Evolutionary conservation across 2,888 invertebrate genomes (phyloP).

Genomic region (Ommatoiulus sabulosus): DNA sequence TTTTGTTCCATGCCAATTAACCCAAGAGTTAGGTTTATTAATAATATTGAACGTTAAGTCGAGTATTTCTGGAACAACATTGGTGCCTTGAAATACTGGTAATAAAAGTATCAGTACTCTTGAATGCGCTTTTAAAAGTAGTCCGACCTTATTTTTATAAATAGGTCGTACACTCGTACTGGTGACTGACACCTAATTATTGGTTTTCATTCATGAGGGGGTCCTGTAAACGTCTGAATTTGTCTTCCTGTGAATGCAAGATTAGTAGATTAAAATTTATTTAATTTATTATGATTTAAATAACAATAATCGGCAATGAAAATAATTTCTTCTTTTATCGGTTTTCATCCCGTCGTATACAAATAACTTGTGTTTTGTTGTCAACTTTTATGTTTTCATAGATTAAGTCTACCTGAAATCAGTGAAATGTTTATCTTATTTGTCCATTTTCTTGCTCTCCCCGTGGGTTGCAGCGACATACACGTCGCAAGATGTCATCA

Average conservation of each 20-base stretch:
- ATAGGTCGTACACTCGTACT: not conserved
- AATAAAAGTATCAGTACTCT: conserved; percentile 4
- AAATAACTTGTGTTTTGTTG: not conserved
- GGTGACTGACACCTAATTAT: conserved; percentile 14
- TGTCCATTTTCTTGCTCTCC: not conserved
- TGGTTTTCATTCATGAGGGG: conserved; percentile 13
- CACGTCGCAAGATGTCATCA: conserved; percentile 27
- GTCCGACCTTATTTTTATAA: conserved; percentile 27
- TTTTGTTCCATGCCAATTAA: not conserved
- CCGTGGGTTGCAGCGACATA: conserved; percentile 12
- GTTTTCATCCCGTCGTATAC: not conserved
- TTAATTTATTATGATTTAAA: no score
- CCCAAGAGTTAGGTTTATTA: not conserved
- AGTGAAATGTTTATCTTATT: not conserved
- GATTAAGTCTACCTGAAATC: not conserved
- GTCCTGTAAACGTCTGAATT: not conserved
- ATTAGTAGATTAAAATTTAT: no score
- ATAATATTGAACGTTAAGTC: not conserved
- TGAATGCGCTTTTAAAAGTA: not conserved
- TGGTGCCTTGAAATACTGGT: conserved; percentile 24
- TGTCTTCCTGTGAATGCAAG: not conserved
- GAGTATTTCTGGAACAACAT: not conserved
- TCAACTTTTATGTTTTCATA: not conserved
- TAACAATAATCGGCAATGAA: no score
- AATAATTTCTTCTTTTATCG: not conserved